Evolutionary conservation across 2,797 vertebrate species (phyloP).

Genomic region (Pristis pectinata): DNA sequence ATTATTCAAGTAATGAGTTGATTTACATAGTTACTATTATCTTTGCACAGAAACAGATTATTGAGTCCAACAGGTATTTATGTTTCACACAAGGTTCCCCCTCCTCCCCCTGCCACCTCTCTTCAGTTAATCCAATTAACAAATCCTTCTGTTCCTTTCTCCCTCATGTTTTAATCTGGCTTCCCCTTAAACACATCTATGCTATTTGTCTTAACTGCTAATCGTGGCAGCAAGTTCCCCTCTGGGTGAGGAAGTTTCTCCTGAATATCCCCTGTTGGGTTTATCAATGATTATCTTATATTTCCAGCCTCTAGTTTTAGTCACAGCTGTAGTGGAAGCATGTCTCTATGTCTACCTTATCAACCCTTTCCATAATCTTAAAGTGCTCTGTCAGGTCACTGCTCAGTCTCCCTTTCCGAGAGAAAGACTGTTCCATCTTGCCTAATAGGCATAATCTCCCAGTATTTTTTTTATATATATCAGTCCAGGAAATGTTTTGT

Average conservation of each 20-base stretch:
- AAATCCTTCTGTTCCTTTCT: neutral
- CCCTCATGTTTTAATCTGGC: neutral
- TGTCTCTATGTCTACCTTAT: neutral
- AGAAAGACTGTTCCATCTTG: neutral
- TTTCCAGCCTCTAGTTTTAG: neutral
- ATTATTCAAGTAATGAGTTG: neutral
- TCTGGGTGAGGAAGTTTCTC: too few relatives aligned
- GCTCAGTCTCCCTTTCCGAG: neutral
- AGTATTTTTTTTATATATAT: neutral
- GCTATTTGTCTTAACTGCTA: neutral
- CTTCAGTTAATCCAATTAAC: neutral
- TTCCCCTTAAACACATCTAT: neutral
- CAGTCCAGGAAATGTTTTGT: too few relatives aligned
- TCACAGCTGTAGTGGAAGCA: neutral
- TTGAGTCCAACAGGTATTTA: neutral
- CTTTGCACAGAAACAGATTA: neutral
- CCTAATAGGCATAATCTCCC: neutral
- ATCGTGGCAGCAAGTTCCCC: neutral
- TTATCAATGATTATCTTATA: neutral
- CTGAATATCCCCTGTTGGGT: neutral
- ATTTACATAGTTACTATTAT: neutral
- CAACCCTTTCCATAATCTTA: neutral
- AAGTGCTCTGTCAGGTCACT: neutral
- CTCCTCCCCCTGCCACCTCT: neutral
- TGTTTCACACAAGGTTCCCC: neutral